Evolutionary conservation across 2,113 vertebrate genomes (phyloP).

Genomic region (Hucho hucho): DNA sequence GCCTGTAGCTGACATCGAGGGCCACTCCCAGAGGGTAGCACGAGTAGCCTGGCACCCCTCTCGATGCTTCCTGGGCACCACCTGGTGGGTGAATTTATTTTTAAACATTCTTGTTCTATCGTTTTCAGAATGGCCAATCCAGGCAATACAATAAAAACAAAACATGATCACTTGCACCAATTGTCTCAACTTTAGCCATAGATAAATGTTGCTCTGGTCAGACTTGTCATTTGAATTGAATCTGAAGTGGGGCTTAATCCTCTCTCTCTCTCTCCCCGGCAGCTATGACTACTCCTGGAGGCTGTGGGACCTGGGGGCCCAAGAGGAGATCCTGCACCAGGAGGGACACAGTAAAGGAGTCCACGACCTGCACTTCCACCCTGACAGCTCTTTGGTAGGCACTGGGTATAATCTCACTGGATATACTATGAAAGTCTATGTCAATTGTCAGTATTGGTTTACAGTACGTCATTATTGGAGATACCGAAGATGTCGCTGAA

Average conservation of each 20-base stretch:
- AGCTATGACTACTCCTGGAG: slow-evolving; percentile 96
- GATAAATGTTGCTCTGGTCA: neutral
- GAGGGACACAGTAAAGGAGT: slow-evolving; percentile 98
- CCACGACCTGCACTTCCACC: slow-evolving; percentile 92
- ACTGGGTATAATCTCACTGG: slow-evolving; percentile 80
- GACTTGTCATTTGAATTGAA: neutral
- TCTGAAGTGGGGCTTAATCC: neutral
- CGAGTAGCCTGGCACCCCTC: slow-evolving; percentile 94
- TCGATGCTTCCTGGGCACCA: slow-evolving; percentile 91
- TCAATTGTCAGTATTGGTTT: too few species aligned
- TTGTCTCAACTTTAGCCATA: neutral
- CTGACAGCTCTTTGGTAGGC: slow-evolving; percentile 87
- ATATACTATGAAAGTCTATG: neutral
- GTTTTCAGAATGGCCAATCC: too few species aligned
- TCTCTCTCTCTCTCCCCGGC: neutral
- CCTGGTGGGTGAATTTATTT: slow-evolving; percentile 78
- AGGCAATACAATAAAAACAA: too few species aligned
- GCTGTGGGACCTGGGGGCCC: slow-evolving; percentile 93
- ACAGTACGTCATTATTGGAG: too few species aligned
- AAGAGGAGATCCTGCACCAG: slow-evolving; percentile 97
- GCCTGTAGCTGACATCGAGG: slow-evolving; percentile 93
- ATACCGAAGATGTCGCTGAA: too few species aligned
- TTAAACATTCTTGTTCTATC: too few species aligned
- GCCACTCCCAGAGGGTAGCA: slow-evolving; percentile 87
- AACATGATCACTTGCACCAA: too few species aligned